Conservation (phyloP, 2,113 vertebrate species). For the Junco hyemalis region DNA sequence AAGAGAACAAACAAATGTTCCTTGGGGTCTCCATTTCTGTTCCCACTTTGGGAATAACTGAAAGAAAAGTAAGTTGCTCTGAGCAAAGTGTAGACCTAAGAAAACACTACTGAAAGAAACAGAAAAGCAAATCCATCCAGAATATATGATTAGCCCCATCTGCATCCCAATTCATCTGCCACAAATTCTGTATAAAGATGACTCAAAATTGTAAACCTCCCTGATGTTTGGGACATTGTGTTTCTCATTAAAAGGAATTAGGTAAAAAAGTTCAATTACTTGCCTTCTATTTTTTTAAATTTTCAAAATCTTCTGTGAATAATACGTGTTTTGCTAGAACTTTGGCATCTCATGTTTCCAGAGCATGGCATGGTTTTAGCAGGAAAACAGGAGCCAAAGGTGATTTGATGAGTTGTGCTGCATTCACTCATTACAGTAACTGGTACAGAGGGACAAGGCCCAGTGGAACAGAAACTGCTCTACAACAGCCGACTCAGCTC, state of each 20-base stretch:
- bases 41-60: neutral
- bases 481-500: neutral
- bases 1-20: neutral
- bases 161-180: neutral
- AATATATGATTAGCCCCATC: neutral
- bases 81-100: neutral
- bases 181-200: neutral
- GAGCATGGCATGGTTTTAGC: neutral
- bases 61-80: neutral
- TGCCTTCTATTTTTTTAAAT: neutral
- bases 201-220: neutral
- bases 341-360: neutral
- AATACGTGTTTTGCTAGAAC: neutral
- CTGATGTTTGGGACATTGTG: neutral
- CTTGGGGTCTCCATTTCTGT: neutral
- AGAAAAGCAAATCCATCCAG: neutral
- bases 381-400: neutral
- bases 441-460: rapidly evolving
- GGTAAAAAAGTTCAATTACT: neutral
- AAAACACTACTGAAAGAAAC: neutral
- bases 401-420: neutral
- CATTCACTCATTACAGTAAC: rapidly evolving
- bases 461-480: neutral
- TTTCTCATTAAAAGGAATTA: neutral
- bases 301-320: neutral